Base-by-base conservation (phyloP, 2,888 invertebrate genomes). In the Reticulitermes lucifugus region DNA sequence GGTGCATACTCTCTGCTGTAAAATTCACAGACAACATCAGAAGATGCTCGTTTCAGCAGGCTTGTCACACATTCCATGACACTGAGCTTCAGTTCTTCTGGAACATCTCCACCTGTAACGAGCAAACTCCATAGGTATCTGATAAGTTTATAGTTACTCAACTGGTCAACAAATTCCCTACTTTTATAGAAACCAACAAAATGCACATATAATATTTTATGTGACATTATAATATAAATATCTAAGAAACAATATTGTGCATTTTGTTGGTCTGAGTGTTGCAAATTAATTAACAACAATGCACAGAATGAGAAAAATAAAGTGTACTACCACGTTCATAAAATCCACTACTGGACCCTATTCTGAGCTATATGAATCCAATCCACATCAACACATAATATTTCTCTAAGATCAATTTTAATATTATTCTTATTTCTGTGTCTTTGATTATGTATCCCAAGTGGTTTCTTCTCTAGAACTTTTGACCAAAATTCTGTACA, bases 21-120 rank as follows among this genome's bases (percentile, higher is more conserved):
- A 84, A 95, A 90, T 65, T 89, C 88, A 87, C 92, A 91, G 29
- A 94, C 89, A 12, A 94, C 91, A 86, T 93, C 92, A 0, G 89
- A 89, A 7, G 92, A 91, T 43, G 93, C 88, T 81, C 91, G 91
- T 86, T 92, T 89, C 88, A 93, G 90, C 41, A 95, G 89, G 0
- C 90, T 89, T 4, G 90, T 92, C 29, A 94, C 90, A 87, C 94
- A 93, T 87, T 91, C 90, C 87, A 94, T 90, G 60, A 94, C 92
- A 88, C 91, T 91, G 87, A 93, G 90, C 89, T 95, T 95, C 59
- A 95, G 90, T 89, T 95, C 95, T 89, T 95, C 95, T 0, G 93
- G 91, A 9, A 91, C 91, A 22, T 91, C 89, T 75, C 93, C 92
- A 88, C 94, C 95, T 95, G 88, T 79, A 91, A 90, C 83, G 87